These are phyloP conservation scores for Pogoniulus pusillus DNA, from an alignment of 2,797 vertebrate genomes.

Conservation along the genomic window DNA sequence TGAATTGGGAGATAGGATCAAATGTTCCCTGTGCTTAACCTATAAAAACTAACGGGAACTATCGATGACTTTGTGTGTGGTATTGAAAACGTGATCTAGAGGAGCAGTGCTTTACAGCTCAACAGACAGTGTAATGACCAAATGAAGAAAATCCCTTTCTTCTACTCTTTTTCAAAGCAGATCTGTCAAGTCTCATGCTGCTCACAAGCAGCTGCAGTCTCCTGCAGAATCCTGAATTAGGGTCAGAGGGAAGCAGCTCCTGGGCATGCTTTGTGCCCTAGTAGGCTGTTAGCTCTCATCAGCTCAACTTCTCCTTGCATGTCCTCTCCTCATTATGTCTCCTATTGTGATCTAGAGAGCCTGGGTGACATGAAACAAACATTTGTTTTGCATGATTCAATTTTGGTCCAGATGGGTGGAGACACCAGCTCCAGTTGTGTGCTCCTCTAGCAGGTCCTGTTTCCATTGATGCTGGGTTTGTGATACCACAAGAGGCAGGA, in stretches of 20 bases:
- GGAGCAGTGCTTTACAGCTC: neutral
- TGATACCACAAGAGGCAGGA: neutral
- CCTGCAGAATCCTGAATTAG: neutral
- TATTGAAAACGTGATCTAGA: slow-evolving; percentile 35
- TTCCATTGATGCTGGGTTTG: neutral
- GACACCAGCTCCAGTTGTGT: neutral
- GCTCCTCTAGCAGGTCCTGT: neutral
- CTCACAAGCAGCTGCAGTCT: neutral
- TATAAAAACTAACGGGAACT: slow-evolving; percentile 57
- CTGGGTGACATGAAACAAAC: neutral
- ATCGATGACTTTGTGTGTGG: slow-evolving; percentile 26
- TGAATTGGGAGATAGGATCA: slow-evolving; percentile 37
- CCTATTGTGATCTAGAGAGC: neutral
- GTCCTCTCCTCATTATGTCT: neutral
- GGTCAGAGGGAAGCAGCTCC: neutral
- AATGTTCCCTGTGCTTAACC: slow-evolving; percentile 32
- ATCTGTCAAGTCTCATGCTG: neutral
- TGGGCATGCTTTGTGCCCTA: neutral
- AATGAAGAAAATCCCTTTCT: neutral
- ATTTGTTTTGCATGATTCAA: neutral
- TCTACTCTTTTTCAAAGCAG: neutral
- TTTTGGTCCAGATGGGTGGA: neutral
- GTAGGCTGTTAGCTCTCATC: neutral
- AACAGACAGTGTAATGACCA: slow-evolving; percentile 20
- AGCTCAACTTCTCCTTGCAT: neutral